These are phyloP conservation scores for Miniopterus natalensis DNA, from an alignment of 2,113 vertebrate species.

Conservation along the genomic window DNA sequence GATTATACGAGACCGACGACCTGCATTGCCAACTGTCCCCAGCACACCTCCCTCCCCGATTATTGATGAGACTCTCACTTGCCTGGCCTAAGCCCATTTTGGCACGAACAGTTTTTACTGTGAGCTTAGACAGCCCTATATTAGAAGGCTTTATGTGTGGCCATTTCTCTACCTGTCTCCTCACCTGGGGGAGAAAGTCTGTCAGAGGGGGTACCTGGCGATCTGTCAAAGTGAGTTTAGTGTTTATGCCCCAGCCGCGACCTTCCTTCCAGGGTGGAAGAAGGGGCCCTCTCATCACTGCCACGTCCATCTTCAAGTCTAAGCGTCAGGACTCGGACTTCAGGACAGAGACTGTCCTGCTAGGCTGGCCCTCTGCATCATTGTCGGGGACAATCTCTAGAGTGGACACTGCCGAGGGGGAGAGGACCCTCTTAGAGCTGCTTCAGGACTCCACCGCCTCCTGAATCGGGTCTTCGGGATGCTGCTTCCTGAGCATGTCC, in stretches of 20 bases:
- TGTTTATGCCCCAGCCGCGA: background rate
- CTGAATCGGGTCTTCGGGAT: background rate
- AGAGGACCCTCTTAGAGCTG: background rate
- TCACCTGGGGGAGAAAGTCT: background rate
- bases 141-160: background rate
- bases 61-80: constrained; percentile 53
- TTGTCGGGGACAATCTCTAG: background rate
- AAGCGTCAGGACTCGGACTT: background rate
- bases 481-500: background rate
- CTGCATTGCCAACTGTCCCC: constrained; percentile 53
- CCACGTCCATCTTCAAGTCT: background rate
- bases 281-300: background rate
- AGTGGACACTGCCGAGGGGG: background rate
- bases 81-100: background rate
- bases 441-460: background rate
- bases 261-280: background rate
- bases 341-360: background rate
- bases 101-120: background rate
- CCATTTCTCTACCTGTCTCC: background rate
- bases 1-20: constrained; percentile 68
- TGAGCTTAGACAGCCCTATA: background rate
- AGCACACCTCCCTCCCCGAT: constrained; percentile 55
- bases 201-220: background rate
- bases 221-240: background rate
- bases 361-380: background rate